These are phyloP conservation scores for Micrasema longulum DNA, from an alignment of 1,140 invertebrate species.

Conservation along the genomic window DNA sequence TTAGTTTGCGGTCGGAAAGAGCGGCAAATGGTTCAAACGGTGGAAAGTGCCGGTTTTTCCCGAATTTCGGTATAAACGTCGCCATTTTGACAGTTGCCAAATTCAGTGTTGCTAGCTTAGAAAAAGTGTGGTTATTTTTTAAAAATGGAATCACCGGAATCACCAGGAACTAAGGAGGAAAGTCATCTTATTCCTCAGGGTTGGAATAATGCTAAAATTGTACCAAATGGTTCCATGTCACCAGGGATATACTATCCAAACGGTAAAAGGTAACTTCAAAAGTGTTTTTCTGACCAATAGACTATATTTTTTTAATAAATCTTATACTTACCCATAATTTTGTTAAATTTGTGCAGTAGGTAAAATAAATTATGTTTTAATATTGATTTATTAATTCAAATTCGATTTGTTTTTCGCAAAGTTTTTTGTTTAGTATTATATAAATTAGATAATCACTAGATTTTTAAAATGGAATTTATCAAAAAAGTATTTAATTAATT, in stretches of 20 bases:
- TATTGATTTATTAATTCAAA: too few species aligned
- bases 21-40: conserved; percentile 34
- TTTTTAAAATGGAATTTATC: too few species aligned
- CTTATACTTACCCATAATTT: too few species aligned
- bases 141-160: conserved; percentile 58
- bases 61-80: conserved; percentile 5
- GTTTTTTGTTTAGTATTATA: too few species aligned
- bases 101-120: conserved; percentile 32
- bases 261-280: conserved; percentile 53
- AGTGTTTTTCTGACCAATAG: too few species aligned
- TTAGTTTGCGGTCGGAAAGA: conserved; percentile 23
- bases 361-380: too few species aligned
- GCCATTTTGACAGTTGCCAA: conserved; percentile 34
- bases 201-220: conserved; percentile 61
- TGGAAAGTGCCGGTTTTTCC: conserved; percentile 8
- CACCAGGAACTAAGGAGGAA: conserved; percentile 64
- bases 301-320: too few species aligned
- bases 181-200: conserved; percentile 64
- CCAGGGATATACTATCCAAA: conserved; percentile 66
- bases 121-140: conserved; percentile 7
- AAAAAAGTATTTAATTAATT: too few species aligned
- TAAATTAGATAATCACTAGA: too few species aligned
- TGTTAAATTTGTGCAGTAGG: too few species aligned
- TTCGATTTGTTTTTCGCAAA: too few species aligned
- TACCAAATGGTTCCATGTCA: conserved; percentile 63